Evolutionary conservation across 1,140 invertebrate species (phyloP), one percentile per base, ranked within the genome.

Genomic region (Drosophila bocki): DNA sequence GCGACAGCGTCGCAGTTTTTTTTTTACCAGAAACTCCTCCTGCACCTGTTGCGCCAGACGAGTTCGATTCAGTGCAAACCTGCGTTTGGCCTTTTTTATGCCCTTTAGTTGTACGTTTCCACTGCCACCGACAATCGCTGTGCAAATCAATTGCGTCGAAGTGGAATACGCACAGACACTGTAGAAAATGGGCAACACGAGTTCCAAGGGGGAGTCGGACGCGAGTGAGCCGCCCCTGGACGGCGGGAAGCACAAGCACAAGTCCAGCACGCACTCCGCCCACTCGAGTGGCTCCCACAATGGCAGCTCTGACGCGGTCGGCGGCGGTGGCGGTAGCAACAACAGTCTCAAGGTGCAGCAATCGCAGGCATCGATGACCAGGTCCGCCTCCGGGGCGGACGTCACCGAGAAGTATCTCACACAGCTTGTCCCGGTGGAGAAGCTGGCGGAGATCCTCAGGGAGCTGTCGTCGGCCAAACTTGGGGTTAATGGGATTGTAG

Each of bases 351-450:
- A 85, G 68, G 86, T 90, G 65, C 82, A 85, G 64, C 81, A 87
- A 71, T 72, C 68, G 64, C 82, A 85, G 41, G 75, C 81, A 44
- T 83, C 91, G 70, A 91, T 92, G 88, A 92, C 85, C 35, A 93
- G 95, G 65, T 95, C 95, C 35, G 93, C 94, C 11, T 95, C 95
- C 7, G 95, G 94, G 19, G 94, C 93, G 7, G 95, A 95, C 79
- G 93, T 95, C 41, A 94, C 94, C 56, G 94, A 94, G 71, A 94
- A 94, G 82, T 93, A 93, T 44, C 91, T 94, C n/a, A 94, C 93
- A 41, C 95, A 95, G 45, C 94, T 96, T 76, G 93, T 96, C 65
- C 95, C 96, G 2, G 94, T 96, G 37, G 96, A 96, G 82, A 95
- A 95, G 88, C 93, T 96, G 57, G 94, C 95, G 19, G 96, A 96